These are phyloP conservation scores for Hedychridium roseum DNA, from an alignment of 2,888 invertebrate species.

Conservation along the genomic window DNA sequence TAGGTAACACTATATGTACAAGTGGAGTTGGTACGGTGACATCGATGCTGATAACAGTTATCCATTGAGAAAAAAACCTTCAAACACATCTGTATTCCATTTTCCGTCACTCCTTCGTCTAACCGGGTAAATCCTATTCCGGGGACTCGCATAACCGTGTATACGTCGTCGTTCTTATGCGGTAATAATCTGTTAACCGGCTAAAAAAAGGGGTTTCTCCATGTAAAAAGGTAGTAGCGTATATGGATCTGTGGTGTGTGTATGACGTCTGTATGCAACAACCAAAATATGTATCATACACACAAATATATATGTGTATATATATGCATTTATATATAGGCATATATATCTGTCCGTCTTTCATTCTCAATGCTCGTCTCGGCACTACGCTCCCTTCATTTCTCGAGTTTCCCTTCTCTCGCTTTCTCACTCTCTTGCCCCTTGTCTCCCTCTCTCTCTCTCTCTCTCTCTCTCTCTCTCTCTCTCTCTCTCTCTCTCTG, in stretches of 20 bases:
- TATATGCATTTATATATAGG: slow-evolving; percentile 1
- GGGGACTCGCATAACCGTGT: not conserved
- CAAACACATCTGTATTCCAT: slow-evolving; percentile 25
- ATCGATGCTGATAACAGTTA: slow-evolving; percentile 27
- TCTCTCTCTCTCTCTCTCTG: slow-evolving; percentile 4
- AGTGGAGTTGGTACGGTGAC: slow-evolving; percentile 27
- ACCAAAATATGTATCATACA: slow-evolving; percentile 19
- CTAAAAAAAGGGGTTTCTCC: slow-evolving; percentile 21
- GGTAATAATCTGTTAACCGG: slow-evolving; percentile 24
- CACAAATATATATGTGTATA: slow-evolving; percentile 17
- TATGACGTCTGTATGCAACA: slow-evolving; percentile 18
- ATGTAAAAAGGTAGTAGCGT: slow-evolving; percentile 28
- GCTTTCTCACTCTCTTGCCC: slow-evolving; percentile 2
- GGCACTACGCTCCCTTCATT: slow-evolving; percentile 6
- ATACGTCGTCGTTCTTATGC: slow-evolving; percentile 17
- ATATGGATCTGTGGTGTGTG: slow-evolving; percentile 4
- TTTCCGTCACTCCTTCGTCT: slow-evolving; percentile 8
- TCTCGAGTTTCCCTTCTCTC: slow-evolving; percentile 2
- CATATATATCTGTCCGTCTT: slow-evolving; percentile 10
- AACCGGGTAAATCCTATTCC: slow-evolving; percentile 19
- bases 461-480: slow-evolving; percentile 5
- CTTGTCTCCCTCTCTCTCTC: slow-evolving; percentile 1
- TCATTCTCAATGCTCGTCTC: not conserved
- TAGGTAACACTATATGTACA: slow-evolving; percentile 33
- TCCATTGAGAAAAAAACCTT: slow-evolving; percentile 30